Evolutionary conservation across 2,797 vertebrate genomes (phyloP), one percentile per base, ranked within the genome.

Genomic region (Benthosema pterotum): DNA sequence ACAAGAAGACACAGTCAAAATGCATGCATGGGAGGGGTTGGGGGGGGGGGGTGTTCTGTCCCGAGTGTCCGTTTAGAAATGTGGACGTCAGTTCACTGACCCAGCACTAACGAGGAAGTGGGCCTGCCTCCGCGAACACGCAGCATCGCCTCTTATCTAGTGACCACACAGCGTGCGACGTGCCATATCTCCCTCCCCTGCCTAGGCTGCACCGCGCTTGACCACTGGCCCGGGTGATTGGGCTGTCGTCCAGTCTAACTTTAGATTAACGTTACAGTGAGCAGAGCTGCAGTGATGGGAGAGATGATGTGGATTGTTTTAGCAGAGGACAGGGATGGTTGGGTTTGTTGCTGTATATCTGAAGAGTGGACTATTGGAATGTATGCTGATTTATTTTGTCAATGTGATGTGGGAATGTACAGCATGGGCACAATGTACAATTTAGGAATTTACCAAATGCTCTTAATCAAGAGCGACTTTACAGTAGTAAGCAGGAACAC

Each of bases 11-110:
- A 25, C 11, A 38, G 32, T 38, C 32, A 38, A 38, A n/a, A n/a
- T n/a, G n/a, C n/a, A 38, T 38, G 32, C 32, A 38, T 38, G 32
- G 32, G 7, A 9, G 22, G 22, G 22, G n/a, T n/a, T n/a, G n/a
- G n/a, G 28, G 28, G 28, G 25, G 25, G 25, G 25, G 62, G 60
- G 52, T 42, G n/a, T n/a, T n/a, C n/a, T n/a, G n/a, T 25, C 83
- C 70, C 90, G 86, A 92, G 85, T 86, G 86, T 84, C 82, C 85
- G 83, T 90, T 89, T 91, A 74, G 55, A 88, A 89, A 91, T 91
- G 71, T 91, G 88, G 63, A 70, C 86, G 87, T 88, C 87, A 85
- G 90, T 86, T 91, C 87, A 82, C 63, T 90, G 91, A 91, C 91
- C 89, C 88, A 80, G 67, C 69, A 78, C 87, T 91, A 91, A 91